Evolutionary conservation across 2,888 invertebrate species (phyloP), one percentile per base, ranked within the genome.

Genomic region (Dynastes maya): DNA sequence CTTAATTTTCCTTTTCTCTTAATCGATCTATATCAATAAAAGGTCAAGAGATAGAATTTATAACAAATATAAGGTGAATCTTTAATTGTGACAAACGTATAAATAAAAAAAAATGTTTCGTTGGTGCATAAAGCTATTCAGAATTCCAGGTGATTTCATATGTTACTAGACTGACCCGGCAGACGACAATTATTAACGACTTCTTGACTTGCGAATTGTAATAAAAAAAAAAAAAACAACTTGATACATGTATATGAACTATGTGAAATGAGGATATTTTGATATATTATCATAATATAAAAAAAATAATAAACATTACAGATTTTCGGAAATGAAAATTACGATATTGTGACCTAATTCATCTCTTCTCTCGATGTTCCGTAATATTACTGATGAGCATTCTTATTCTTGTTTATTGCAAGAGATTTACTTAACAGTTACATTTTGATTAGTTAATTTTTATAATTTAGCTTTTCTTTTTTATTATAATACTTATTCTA

Each of bases 161-260:
- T 71, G 64, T 85, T 85, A 84, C 84, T 86, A 87, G 87, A 87
- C 87, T 87, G 87, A 88, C 88, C 87, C 88, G 88, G 87, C 87
- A 85, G 85, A 87, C 83, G 87, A 87, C 78, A 64, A 78, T 71
- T 78, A 80, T 78, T 78, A 53, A 80, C 58, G 80, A 80, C 70
- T 80, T 78, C 74, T 70, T 80, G 74, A 78, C 78, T 80, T 77
- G 78, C 78, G 78, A 78, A 75, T 78, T 64, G 65, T 75, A 61
- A 80, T 55, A 29, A 32, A 32, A 32, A 32, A 32, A 32, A 32
- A 32, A 32, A 65, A 75, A 22, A 75, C 16, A 63, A 63, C 55
- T 55, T 55, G 55, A 55, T 16, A 63, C 9, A 63, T 63, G 63
- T 63, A 63, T 63, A 63, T 63, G 63, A 32, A 63, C 63, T 63